Conservation (phyloP, 1,140 invertebrate genomes). For the Leptestheria dahalacensis region DNA sequence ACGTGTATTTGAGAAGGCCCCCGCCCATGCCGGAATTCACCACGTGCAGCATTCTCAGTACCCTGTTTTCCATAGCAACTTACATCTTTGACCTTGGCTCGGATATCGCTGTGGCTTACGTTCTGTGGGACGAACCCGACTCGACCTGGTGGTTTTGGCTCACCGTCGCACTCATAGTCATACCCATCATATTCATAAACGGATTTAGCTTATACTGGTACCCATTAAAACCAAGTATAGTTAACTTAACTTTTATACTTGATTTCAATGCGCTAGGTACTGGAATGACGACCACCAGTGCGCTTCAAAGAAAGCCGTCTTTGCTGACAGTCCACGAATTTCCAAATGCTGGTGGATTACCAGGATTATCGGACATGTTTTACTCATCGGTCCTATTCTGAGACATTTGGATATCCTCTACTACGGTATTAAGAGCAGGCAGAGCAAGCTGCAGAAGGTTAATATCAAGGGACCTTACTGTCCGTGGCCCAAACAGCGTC, state of each 20-base stretch:
- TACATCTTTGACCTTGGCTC: slow-evolving; percentile 18
- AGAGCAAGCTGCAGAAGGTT: slow-evolving; percentile 3
- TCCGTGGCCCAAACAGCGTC: slow-evolving; percentile 15
- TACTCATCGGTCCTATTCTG: slow-evolving; percentile 21
- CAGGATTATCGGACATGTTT: slow-evolving; percentile 19
- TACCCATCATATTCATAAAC: slow-evolving; percentile 20
- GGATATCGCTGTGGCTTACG: slow-evolving; percentile 19
- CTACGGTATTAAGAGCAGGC: slow-evolving; percentile 17
- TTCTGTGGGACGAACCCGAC: slow-evolving; percentile 19
- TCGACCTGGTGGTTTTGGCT: slow-evolving; percentile 17
- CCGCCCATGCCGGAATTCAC: slow-evolving; percentile 15
- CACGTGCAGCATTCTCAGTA: slow-evolving; percentile 16
- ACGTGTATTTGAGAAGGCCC: slow-evolving; percentile 14
- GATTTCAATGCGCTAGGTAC: slow-evolving; percentile 20
- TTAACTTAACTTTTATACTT: too few species aligned
- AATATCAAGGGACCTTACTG: slow-evolving; percentile 17
- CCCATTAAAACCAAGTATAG: slow-evolving; percentile 1
- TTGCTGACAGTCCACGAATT: slow-evolving; percentile 12
- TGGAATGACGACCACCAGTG: slow-evolving; percentile 15
- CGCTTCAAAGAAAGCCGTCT: slow-evolving; percentile 2
- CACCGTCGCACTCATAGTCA: slow-evolving; percentile 18
- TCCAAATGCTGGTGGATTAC: slow-evolving; percentile 18
- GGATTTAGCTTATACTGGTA: slow-evolving; percentile 22
- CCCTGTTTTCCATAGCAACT: slow-evolving; percentile 16
- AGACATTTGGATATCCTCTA: slow-evolving; percentile 17